A percentile compares a stretch with the other conserved stretches of the same genome.
Evolutionary conservation across 2,797 vertebrate species (phyloP).

Genomic region (Lithobates sylvaticus): DNA sequence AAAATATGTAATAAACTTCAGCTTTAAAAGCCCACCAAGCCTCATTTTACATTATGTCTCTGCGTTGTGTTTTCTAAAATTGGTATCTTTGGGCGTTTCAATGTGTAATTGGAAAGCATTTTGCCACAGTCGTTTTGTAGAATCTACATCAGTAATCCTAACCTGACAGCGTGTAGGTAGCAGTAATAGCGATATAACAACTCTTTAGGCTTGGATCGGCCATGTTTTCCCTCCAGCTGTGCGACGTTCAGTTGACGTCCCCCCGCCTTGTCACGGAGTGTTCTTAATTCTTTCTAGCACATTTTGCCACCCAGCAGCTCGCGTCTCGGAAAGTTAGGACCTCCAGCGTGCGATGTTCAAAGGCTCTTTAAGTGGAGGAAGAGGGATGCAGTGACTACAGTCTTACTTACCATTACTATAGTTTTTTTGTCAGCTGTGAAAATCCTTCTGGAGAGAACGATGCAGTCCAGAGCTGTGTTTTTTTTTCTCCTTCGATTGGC

Average conservation of each 20-base stretch:
- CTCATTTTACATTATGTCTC: no score
- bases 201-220: neutral
- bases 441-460: slow-evolving; percentile 13
- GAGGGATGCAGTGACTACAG: slow-evolving; percentile 25
- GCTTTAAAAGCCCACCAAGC: no score
- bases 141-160: no score
- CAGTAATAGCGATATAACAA: neutral
- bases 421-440: slow-evolving; percentile 43
- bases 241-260: neutral
- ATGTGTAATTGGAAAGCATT: no score
- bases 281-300: slow-evolving; percentile 20
- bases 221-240: slow-evolving; percentile 2
- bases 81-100: no score
- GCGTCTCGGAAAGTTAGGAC: neutral
- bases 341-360: slow-evolving; percentile 36
- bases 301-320: neutral
- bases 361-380: slow-evolving; percentile 45
- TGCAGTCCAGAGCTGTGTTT: slow-evolving; percentile 31
- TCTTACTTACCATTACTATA: slow-evolving; percentile 27
- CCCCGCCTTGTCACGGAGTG: neutral
- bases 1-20: no score
- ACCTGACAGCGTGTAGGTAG: neutral
- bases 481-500: neutral
- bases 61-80: no score
- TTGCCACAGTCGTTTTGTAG: no score